Percentiles rank a stretch among this genome's conserved stretches.
Conservation (phyloP, 1,140 invertebrate genomes). For the Drusus annulatus region DNA sequence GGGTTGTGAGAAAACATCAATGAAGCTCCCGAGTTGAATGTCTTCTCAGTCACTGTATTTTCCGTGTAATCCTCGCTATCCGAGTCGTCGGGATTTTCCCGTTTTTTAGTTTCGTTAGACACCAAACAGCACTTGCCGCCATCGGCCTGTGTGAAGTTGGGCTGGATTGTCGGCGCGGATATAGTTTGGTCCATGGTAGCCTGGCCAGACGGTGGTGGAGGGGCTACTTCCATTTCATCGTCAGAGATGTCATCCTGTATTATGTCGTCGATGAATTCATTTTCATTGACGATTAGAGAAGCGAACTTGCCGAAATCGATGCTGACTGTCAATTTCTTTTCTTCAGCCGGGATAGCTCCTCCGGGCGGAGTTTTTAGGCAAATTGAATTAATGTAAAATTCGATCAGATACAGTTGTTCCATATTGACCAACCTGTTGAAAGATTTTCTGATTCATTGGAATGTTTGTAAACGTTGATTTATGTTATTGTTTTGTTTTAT, state of each 20-base stretch:
- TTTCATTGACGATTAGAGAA: slow-evolving; percentile 18
- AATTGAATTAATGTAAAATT: slow-evolving; percentile 41
- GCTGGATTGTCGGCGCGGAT: too few species aligned
- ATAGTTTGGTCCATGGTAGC: too few species aligned
- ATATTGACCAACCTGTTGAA: slow-evolving; percentile 42
- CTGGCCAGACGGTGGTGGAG: too few species aligned
- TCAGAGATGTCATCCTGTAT: neutral
- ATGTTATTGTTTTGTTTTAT: neutral
- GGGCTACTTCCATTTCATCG: slow-evolving; percentile 4
- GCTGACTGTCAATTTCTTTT: slow-evolving; percentile 32
- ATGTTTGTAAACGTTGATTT: neutral
- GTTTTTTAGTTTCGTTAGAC: neutral
- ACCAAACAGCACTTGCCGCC: too few species aligned
- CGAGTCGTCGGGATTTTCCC: neutral
- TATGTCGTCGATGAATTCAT: slow-evolving; percentile 32
- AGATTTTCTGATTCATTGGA: slow-evolving; percentile 24
- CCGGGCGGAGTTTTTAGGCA: neutral
- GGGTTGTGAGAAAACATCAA: slow-evolving; percentile 37
- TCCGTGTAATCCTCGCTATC: neutral
- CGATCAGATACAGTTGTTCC: slow-evolving; percentile 40
- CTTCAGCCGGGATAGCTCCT: slow-evolving; percentile 4
- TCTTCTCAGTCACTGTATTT: slow-evolving; percentile 20
- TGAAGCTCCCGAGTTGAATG: slow-evolving; percentile 35
- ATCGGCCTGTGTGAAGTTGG: too few species aligned
- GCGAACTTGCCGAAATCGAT: slow-evolving; percentile 42